Evolutionary conservation across 2,888 invertebrate species (phyloP).

Genomic region (Hyposoter dolosus): DNA sequence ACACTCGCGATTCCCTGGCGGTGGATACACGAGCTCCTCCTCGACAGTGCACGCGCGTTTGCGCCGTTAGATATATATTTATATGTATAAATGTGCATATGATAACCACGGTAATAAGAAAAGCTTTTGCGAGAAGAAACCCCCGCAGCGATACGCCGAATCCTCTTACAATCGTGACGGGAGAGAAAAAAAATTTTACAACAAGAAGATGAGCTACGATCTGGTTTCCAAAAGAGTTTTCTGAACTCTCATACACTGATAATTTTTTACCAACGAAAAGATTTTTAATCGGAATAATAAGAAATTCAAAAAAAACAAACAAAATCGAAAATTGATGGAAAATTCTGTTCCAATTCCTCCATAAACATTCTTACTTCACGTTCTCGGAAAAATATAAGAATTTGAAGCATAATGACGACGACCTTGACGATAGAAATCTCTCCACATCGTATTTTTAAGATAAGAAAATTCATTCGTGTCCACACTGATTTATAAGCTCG

Average conservation of each 20-base stretch:
- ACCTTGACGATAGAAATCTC: slow-evolving; percentile 49
- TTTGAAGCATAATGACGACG: background rate
- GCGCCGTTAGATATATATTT: slow-evolving; percentile 18
- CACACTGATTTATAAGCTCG: slow-evolving; percentile 60
- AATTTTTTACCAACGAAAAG: slow-evolving; percentile 39
- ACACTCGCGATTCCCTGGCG: slow-evolving; percentile 79
- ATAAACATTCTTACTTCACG: too few species aligned
- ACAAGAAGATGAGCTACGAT: slow-evolving; percentile 78
- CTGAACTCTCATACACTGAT: slow-evolving; percentile 79
- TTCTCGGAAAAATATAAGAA: background rate
- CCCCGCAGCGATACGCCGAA: slow-evolving; percentile 81
- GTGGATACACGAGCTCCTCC: slow-evolving; percentile 76
- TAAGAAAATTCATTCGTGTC: slow-evolving; percentile 64
- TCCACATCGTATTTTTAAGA: slow-evolving; percentile 40
- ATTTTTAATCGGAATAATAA: slow-evolving; percentile 21
- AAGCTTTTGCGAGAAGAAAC: slow-evolving; percentile 70
- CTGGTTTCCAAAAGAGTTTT: slow-evolving; percentile 81
- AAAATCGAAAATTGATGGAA: background rate
- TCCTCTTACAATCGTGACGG: slow-evolving; percentile 73
- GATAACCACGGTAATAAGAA: slow-evolving; percentile 68
- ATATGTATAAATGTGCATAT: slow-evolving; percentile 15
- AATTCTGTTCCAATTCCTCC: background rate
- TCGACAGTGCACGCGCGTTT: slow-evolving; percentile 11
- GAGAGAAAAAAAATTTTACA: slow-evolving; percentile 28
- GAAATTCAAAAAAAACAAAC: background rate